phyloP scores from a whole-genome alignment of 2,888 invertebrate genomes.

The Torymus auratus region DNA sequence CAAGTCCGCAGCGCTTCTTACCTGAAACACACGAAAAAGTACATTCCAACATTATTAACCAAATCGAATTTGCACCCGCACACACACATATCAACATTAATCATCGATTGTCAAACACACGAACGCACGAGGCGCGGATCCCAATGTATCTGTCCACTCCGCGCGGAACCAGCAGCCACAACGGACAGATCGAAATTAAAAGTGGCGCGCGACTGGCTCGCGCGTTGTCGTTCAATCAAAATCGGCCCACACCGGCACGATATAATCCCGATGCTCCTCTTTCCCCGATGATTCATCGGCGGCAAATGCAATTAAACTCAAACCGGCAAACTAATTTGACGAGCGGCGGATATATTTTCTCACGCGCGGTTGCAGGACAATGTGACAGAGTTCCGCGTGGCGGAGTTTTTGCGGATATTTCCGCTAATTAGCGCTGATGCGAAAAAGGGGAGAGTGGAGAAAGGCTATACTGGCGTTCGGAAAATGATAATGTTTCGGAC shows the following conservation, averaged over 20 bases:
- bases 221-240: no score
- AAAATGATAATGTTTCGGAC: slow-evolving; percentile 29
- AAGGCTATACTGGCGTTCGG: background rate
- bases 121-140: no score
- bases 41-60: no score
- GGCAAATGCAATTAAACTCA: slow-evolving; percentile 25
- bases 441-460: no score
- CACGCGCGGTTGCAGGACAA: background rate
- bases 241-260: background rate
- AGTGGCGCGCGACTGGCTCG: no score
- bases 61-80: no score
- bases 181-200: no score
- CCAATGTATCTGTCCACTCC: no score
- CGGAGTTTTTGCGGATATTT: slow-evolving; percentile 31
- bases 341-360: slow-evolving; percentile 6
- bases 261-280: background rate
- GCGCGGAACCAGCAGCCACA: no score
- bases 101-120: no score
- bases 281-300: background rate
- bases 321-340: background rate
- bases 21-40: slow-evolving; percentile 16
- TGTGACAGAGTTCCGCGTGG: background rate
- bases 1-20: background rate
- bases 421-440: slow-evolving; percentile 32
- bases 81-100: no score